Percentiles rank a stretch among this genome's conserved stretches.
phyloP scores from a whole-genome alignment of 2,113 vertebrate species.

The Siniperca chuatsi region DNA sequence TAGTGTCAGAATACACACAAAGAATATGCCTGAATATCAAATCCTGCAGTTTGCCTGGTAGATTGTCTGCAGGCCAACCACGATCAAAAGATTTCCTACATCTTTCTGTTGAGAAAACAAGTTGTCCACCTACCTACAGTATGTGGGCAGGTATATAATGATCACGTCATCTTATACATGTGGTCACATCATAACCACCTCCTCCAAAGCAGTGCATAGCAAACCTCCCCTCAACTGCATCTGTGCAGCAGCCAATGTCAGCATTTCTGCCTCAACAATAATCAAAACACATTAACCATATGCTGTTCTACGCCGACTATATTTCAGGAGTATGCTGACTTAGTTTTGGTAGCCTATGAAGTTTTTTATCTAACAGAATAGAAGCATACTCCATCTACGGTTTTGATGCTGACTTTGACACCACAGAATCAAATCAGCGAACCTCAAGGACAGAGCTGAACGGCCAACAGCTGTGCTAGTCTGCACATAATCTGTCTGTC shows the following conservation, averaged over 20 bases:
- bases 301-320: background rate
- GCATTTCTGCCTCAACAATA: slow-evolving; percentile 1
- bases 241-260: background rate
- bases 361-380: background rate
- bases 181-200: background rate
- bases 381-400: background rate
- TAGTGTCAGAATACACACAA: background rate
- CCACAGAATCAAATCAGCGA: slow-evolving; percentile 57
- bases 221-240: background rate
- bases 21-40: background rate
- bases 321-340: background rate
- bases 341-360: background rate
- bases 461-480: slow-evolving; percentile 66
- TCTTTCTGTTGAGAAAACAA: background rate
- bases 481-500: slow-evolving; percentile 64
- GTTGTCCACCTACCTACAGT: background rate
- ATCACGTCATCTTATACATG: background rate
- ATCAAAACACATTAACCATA: background rate
- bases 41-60: background rate
- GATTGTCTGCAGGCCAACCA: background rate
- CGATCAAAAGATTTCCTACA: background rate
- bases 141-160: background rate
- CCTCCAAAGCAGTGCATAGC: background rate
- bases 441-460: slow-evolving; percentile 68
- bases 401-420: slow-evolving; percentile 35